Base-by-base conservation (phyloP, 2,888 invertebrate genomes). In the Onthophagus sagittarius region DNA sequence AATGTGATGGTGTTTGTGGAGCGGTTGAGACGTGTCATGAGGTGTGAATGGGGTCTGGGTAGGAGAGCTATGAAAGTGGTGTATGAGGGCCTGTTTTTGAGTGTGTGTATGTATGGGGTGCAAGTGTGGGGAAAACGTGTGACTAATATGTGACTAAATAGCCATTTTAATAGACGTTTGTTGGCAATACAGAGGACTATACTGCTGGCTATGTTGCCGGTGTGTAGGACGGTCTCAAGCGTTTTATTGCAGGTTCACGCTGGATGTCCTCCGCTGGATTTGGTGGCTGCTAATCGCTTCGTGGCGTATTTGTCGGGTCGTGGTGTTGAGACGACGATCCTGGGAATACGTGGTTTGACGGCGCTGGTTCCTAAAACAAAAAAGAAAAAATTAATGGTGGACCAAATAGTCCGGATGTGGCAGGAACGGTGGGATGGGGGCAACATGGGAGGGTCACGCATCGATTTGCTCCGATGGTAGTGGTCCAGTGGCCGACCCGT, bases 161-260 rank as follows among this genome's bases (percentile, higher is more conserved):
- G 62, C 1, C 62, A 53, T n/a, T 13, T 64, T 6, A 62, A 63
- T 1, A 33, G 63, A 0, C 32, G 62, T 0, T 53, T 74, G 3
- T 23, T 64, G 11, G 2, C 31, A 0, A 62, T 65, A 14, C 70
- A 72, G 23, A 14, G 72, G n/a, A 32, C 33, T 0, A 31, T 74
- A 0, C 62, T 74, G 7, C 1, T 74, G 1, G 63, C 31, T 0
- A 11, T 72, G 13, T 70, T 69, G 0, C 64, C 70, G 5, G 64
- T 69, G 0, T 74, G 65, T 14, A 65, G 74, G 2, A 74, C 72
- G 0, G 65, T 65, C 15, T 65, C 74, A 0, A 15, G 32, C 6
- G 74, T 72, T 11, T 72, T 72, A 1, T 64, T 74, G 4, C 70
- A 70, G 11, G 67, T 72, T 0, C 5, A 13, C 0, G 32, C 62